These are phyloP conservation scores for Aphidius colemani DNA, from an alignment of 2,888 invertebrate genomes.

Conservation along the genomic window DNA sequence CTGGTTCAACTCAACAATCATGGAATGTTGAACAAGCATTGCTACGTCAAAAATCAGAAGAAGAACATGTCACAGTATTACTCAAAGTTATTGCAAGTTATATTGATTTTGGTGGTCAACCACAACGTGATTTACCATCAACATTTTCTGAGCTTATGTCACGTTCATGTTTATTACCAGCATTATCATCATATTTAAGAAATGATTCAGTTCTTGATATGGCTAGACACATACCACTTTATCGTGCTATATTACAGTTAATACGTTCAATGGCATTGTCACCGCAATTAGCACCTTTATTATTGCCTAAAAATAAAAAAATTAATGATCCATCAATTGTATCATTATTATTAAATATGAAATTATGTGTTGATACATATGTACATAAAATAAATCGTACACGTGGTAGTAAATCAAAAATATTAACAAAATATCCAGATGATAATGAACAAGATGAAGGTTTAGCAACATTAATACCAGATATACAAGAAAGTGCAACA, in stretches of 20 bases:
- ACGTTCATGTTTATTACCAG: slow-evolving; percentile 84
- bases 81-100: slow-evolving; percentile 85
- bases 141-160: slow-evolving; percentile 78
- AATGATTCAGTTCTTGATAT: slow-evolving; percentile 97
- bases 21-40: slow-evolving; percentile 98
- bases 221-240: slow-evolving; percentile 94
- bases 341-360: slow-evolving; percentile 83
- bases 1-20: slow-evolving; percentile 91
- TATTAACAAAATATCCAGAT: slow-evolving; percentile 57
- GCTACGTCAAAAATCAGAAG: slow-evolving; percentile 85
- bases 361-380: slow-evolving; percentile 89
- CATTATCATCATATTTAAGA: slow-evolving; percentile 85
- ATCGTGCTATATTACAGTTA: slow-evolving; percentile 81
- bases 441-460: slow-evolving; percentile 89
- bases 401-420: slow-evolving; percentile 49
- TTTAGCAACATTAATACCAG: slow-evolving; percentile 84
- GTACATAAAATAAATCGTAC: slow-evolving; percentile 75
- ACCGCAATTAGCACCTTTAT: slow-evolving; percentile 65
- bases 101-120: slow-evolving; percentile 74
- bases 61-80: slow-evolving; percentile 89
- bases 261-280: slow-evolving; percentile 77
- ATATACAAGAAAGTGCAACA: slow-evolving; percentile 77
- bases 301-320: slow-evolving; percentile 64
- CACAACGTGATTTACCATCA: slow-evolving; percentile 66
- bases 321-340: slow-evolving; percentile 70